Conservation (phyloP, 2,888 invertebrate species). For the Apamea monoglypha region DNA sequence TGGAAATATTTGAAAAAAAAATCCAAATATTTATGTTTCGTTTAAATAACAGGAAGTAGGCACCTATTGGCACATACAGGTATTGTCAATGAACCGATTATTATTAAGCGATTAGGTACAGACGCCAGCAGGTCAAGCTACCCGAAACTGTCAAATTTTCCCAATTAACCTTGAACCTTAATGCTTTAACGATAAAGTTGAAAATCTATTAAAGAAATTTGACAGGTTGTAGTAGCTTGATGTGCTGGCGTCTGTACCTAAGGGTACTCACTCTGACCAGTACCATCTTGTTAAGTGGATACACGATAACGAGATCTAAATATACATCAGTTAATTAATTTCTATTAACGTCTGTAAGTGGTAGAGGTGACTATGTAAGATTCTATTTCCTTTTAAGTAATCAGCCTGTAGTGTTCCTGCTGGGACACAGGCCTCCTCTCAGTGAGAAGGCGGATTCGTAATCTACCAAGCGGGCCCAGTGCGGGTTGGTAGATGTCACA, state of each 20-base stretch:
- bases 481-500: too few relatives aligned
- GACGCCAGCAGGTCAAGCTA: too few relatives aligned
- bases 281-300: neutral
- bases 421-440: too few relatives aligned
- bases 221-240: too few relatives aligned
- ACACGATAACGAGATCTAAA: neutral
- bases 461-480: too few relatives aligned
- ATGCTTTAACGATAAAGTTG: too few relatives aligned
- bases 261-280: neutral
- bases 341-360: neutral
- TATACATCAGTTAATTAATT: neutral
- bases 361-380: neutral
- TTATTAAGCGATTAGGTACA: neutral
- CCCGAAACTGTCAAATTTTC: too few relatives aligned
- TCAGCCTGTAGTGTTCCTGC: neutral
- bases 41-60: constrained; percentile 5
- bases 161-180: too few relatives aligned
- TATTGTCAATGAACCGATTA: neutral
- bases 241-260: too few relatives aligned
- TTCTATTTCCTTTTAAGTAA: neutral
- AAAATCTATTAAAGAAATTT: too few relatives aligned
- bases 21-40: neutral
- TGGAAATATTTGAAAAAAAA: neutral
- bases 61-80: neutral
- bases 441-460: too few relatives aligned